Evolutionary conservation across 1,140 invertebrate species (phyloP).

Genomic region (Nasonia giraulti): DNA sequence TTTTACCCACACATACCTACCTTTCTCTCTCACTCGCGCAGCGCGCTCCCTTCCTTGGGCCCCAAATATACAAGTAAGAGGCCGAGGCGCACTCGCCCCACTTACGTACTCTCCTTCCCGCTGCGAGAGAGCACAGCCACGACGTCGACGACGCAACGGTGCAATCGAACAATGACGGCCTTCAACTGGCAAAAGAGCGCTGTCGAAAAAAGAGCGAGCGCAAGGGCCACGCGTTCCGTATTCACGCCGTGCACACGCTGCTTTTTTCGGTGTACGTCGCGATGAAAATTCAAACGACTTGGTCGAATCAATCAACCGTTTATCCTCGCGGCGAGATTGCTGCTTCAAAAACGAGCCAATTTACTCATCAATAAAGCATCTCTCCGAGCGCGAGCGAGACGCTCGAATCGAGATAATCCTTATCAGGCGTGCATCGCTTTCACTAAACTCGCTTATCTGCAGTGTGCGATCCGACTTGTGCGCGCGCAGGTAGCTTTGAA

Average conservation of each 20-base stretch:
- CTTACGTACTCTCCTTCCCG: not conserved
- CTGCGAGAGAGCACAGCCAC: not conserved
- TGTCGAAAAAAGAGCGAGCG: slow-evolving; percentile 26
- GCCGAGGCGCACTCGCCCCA: slow-evolving; percentile 20
- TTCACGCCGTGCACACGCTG: not conserved
- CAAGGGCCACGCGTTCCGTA: not conserved
- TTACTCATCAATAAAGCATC: slow-evolving; percentile 7
- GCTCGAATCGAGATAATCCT: slow-evolving; percentile 24
- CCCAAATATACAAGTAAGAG: not conserved
- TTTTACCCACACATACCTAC: slow-evolving; percentile 19
- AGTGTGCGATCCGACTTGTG: not conserved
- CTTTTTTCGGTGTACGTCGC: not conserved
- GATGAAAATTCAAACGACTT: not conserved
- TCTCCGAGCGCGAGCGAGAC: not conserved
- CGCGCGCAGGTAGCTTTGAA: not conserved
- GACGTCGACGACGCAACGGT: slow-evolving; percentile 39
- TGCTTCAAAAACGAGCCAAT: not conserved
- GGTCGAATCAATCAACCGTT: not conserved
- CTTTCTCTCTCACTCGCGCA: slow-evolving; percentile 15
- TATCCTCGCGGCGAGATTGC: not conserved
- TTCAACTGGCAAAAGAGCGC: slow-evolving; percentile 54
- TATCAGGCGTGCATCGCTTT: slow-evolving; percentile 11
- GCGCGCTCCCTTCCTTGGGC: slow-evolving; percentile 10
- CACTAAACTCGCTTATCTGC: slow-evolving; percentile 28
- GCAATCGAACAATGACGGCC: slow-evolving; percentile 52